Percentiles rank a stretch among this genome's conserved stretches.
Evolutionary conservation across 2,888 invertebrate genomes (phyloP).

Genomic region (Sabellastarte sp.): DNA sequence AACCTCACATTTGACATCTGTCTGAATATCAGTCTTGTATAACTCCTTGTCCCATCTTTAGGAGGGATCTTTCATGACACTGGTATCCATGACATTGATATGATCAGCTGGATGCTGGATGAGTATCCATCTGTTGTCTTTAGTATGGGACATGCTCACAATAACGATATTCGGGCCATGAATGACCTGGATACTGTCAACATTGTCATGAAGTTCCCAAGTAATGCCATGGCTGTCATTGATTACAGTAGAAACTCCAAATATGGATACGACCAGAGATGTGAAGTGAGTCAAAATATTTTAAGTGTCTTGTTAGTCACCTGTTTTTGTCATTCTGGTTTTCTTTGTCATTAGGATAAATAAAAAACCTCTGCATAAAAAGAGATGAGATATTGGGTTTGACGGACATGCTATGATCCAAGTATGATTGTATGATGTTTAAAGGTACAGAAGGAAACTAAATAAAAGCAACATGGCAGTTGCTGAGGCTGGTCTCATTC

Average conservation of each 20-base stretch:
- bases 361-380: background rate
- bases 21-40: no score
- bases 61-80: conserved; percentile 2
- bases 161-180: conserved; percentile 66
- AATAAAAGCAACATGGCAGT: no score
- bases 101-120: background rate
- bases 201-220: conserved; percentile 66
- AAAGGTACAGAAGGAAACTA: no score
- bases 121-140: background rate
- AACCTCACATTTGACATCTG: no score
- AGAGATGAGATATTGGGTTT: no score
- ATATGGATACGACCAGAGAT: conserved; percentile 71
- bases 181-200: conserved; percentile 69
- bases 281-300: conserved; percentile 62
- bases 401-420: no score
- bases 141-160: conserved; percentile 62
- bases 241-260: conserved; percentile 68
- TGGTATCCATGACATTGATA: conserved; percentile 3
- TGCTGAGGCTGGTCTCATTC: no score
- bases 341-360: no score
- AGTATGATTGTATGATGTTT: no score
- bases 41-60: no score
- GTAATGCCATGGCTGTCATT: conserved; percentile 67
- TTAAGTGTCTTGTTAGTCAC: no score
- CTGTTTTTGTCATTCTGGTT: no score